Evolutionary conservation across 1,140 invertebrate species (phyloP).

Genomic region (Neotoxoptera formosana): DNA sequence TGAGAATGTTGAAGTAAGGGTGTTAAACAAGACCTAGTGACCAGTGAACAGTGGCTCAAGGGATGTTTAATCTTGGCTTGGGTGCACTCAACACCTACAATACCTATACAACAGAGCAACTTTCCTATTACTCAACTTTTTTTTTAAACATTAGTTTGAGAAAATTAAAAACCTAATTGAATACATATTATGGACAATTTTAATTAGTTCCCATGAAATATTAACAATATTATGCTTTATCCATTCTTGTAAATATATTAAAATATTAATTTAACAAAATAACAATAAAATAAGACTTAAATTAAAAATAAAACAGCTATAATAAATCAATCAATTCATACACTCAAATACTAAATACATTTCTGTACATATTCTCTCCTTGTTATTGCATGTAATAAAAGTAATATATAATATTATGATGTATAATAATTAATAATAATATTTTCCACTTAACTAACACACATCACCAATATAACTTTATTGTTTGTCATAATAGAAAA

Average conservation of each 20-base stretch:
- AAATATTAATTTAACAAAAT: slow-evolving; percentile 47
- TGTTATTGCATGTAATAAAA: slow-evolving; percentile 16
- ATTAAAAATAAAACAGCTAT: slow-evolving; percentile 26
- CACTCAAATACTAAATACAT: slow-evolving; percentile 41
- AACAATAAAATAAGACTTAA: slow-evolving; percentile 28
- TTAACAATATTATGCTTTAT: slow-evolving; percentile 36
- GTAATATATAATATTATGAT: slow-evolving; percentile 10
- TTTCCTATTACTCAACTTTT: neutral
- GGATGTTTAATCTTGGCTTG: neutral
- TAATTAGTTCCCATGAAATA: slow-evolving; percentile 29
- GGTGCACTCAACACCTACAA: neutral
- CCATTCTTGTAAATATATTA: neutral
- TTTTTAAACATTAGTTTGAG: neutral
- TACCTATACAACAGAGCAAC: neutral
- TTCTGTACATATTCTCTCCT: slow-evolving; percentile 30
- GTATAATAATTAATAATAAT: slow-evolving; percentile 31
- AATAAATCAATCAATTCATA: slow-evolving; percentile 39
- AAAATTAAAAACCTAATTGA: neutral
- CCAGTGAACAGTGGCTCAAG: neutral
- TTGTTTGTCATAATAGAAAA: neutral
- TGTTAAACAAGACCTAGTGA: neutral
- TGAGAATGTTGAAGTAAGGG: neutral
- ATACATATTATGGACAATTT: slow-evolving; percentile 4
- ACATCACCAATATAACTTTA: neutral
- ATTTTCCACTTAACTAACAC: slow-evolving; percentile 40